These are phyloP conservation scores for Baccha elongata DNA, from an alignment of 2,888 invertebrate species.

Conservation along the genomic window DNA sequence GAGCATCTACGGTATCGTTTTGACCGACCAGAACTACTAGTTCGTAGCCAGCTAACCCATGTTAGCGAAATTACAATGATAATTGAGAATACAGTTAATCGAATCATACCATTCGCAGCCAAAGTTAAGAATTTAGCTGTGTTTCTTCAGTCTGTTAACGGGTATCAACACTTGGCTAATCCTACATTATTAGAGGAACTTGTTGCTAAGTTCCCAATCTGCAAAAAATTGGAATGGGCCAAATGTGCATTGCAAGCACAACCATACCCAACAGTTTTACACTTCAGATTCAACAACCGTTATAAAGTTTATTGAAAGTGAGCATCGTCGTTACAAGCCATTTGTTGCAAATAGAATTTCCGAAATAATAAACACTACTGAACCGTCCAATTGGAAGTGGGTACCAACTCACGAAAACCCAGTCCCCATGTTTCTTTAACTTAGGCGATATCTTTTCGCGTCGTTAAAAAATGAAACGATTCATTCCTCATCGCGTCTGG, in stretches of 20 bases:
- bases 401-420: neutral
- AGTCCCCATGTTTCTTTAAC: too few relatives aligned
- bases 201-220: conserved; percentile 62
- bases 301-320: neutral
- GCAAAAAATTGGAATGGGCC: conserved; percentile 62
- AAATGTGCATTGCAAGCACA: conserved; percentile 18
- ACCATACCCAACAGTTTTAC: conserved; percentile 25
- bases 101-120: conserved; percentile 61
- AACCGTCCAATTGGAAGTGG: neutral
- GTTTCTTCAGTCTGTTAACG: conserved; percentile 58
- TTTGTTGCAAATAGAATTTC: neutral
- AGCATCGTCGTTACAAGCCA: neutral
- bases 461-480: too few relatives aligned
- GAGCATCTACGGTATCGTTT: conserved; percentile 57
- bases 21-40: conserved; percentile 60
- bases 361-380: neutral
- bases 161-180: conserved; percentile 63
- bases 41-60: conserved; percentile 55
- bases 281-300: conserved; percentile 48
- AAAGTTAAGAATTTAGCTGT: conserved; percentile 57
- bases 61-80: conserved; percentile 50
- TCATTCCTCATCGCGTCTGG: too few relatives aligned
- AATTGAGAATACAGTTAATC: conserved; percentile 36
- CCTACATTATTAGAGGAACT: conserved; percentile 66
- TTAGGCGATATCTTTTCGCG: too few relatives aligned